These are phyloP conservation scores for Mamestra brassicae DNA, from an alignment of 2,888 invertebrate species.

Conservation along the genomic window DNA sequence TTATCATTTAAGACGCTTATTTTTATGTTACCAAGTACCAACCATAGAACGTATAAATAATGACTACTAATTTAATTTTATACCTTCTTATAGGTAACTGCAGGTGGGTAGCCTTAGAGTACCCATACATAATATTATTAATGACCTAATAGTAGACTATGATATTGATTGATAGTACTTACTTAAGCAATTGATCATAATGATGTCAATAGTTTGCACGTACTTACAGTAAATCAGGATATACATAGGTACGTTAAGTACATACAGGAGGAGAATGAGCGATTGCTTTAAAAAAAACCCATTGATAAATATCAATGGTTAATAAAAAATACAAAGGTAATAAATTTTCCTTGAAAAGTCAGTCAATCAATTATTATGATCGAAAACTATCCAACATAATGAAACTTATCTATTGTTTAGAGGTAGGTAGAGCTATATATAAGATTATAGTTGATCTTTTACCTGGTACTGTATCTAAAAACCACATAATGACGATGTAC, in stretches of 20 bases:
- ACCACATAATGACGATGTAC: not conserved
- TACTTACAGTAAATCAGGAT: not conserved
- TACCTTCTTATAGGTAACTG: not conserved
- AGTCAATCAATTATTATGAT: not conserved
- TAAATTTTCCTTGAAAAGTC: slow-evolving; percentile 28
- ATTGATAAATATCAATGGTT: slow-evolving; percentile 2
- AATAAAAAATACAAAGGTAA: not conserved
- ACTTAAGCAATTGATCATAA: not conserved
- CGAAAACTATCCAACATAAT: not conserved
- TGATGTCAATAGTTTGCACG: not conserved
- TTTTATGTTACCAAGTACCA: no score
- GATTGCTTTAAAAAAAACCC: not conserved
- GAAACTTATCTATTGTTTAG: not conserved
- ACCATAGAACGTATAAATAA: no score
- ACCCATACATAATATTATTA: no score
- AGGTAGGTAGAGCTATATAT: not conserved
- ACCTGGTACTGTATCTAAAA: not conserved
- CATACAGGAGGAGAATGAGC: no score
- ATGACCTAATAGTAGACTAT: not conserved
- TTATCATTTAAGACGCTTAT: not conserved
- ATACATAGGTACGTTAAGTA: not conserved
- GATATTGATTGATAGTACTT: not conserved
- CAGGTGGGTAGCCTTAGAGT: accelerated
- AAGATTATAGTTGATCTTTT: not conserved
- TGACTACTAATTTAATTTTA: slow-evolving; percentile 1